Conservation (phyloP, 2,888 invertebrate species). For the Cephonodes hylas region DNA sequence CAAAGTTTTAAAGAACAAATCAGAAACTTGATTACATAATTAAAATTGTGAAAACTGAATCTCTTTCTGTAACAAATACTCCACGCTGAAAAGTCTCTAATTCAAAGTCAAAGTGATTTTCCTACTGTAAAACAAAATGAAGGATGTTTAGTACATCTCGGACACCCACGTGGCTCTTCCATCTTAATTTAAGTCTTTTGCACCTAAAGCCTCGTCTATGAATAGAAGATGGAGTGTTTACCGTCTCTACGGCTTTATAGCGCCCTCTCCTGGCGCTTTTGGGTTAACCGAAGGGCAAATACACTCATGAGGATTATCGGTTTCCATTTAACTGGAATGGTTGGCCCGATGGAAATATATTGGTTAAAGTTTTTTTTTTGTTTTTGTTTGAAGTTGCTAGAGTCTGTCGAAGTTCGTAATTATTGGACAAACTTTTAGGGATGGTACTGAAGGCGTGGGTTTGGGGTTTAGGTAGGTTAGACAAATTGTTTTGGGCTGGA, state of each 20-base stretch:
- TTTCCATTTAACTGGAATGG: not conserved
- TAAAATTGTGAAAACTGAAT: not conserved
- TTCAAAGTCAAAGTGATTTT: not conserved
- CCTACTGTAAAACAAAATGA: not conserved
- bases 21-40: not conserved
- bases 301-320: slow-evolving; percentile 7
- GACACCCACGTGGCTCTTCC: slow-evolving; percentile 36
- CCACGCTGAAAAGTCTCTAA: not conserved
- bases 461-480: too few species aligned
- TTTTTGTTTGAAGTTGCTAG: too few species aligned
- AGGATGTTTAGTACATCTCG: not conserved
- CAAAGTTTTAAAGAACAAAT: not conserved
- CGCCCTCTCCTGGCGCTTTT: slow-evolving; percentile 12
- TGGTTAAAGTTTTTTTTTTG: too few species aligned
- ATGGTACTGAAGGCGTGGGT: too few species aligned
- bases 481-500: too few species aligned
- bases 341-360: not conserved
- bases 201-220: slow-evolving; percentile 19
- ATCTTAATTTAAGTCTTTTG: slow-evolving; percentile 28
- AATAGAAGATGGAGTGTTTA: slow-evolving; percentile 37
- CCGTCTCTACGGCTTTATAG: slow-evolving; percentile 14
- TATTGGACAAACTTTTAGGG: too few species aligned
- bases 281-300: slow-evolving; percentile 4
- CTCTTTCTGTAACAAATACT: not conserved
- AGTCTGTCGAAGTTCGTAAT: too few species aligned